Evolutionary conservation across 2,888 invertebrate species (phyloP), one percentile per base, ranked within the genome.

Genomic region (Bombylius discolor): DNA sequence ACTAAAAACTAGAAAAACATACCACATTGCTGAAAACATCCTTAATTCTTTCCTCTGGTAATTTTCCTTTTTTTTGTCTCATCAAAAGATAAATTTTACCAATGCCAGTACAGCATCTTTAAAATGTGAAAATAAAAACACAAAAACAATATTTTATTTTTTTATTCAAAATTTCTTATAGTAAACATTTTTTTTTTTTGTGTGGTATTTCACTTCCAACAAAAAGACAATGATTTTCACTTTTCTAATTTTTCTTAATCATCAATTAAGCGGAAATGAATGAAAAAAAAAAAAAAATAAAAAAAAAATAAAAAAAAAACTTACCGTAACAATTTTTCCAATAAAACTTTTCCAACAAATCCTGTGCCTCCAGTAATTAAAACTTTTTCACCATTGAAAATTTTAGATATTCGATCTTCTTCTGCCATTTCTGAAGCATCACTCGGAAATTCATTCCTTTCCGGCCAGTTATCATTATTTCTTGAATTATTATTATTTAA

Each of bases 1-100:
- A 42, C 8, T n/a, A n/a, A n/a, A n/a, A 42, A 42, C 11, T 39
- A 42, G 1, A 11, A 42, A 42, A 11, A 42, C 85, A 83, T 70
- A 92, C 90, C 63, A 81, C 80, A 59, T 84, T 84, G 57, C 81
- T 79, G 62, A 91, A 81, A 47, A 93, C 78, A 53, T 90, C 89
- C 34, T 85, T 81, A 0, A 88, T 66, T 49, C 88, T 76, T 61
- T 82, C 81, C 58, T 79, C 79, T 0, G 89, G 84, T 42, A 79
- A 79, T 66, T 87, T 86, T 5, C 88, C 89, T 65, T 88, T 82
- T 74, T 91, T 91, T 0, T 82, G 74, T 50, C 95, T 77, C 32
- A 94, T 80, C 46, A 95, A 73, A 47, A 92, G 71, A 65, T 88
- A 86, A 36, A 96, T 82, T 60, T 79, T 82, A 45, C 77, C 77